These are phyloP conservation scores for Morone saxatilis DNA, from an alignment of 2,113 vertebrate species.

Conservation along the genomic window DNA sequence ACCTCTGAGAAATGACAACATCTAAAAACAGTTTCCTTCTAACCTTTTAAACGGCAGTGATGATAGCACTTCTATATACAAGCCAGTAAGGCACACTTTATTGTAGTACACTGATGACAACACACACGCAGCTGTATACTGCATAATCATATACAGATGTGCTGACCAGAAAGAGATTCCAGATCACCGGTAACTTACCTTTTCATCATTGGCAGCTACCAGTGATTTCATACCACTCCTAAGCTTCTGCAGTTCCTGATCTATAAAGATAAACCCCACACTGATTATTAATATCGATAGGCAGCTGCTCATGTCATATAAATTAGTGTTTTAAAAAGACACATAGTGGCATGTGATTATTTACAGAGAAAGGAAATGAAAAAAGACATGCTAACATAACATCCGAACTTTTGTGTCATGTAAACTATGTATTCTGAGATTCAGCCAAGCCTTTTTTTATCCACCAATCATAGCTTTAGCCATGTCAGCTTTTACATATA, in stretches of 20 bases:
- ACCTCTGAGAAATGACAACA: slow-evolving; percentile 47
- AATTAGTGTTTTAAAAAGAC: slow-evolving; percentile 10
- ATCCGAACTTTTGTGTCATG: not conserved
- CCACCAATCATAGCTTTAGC: slow-evolving; percentile 25
- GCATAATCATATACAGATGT: slow-evolving; percentile 41
- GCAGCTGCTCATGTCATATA: slow-evolving; percentile 14
- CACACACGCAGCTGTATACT: slow-evolving; percentile 1
- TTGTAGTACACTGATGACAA: slow-evolving; percentile 29
- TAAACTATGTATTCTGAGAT: slow-evolving; percentile 35
- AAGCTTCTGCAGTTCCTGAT: slow-evolving; percentile 93
- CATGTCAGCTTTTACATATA: slow-evolving; percentile 29
- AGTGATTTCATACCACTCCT: slow-evolving; percentile 93
- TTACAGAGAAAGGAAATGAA: slow-evolving; percentile 7
- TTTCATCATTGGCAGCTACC: slow-evolving; percentile 92
- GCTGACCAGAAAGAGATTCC: slow-evolving; percentile 20
- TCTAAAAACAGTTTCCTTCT: slow-evolving; percentile 53
- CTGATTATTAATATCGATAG: slow-evolving; percentile 30
- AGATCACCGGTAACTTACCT: slow-evolving; percentile 83
- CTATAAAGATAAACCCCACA: slow-evolving; percentile 80
- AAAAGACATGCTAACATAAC: slow-evolving; percentile 10
- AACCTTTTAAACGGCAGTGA: slow-evolving; percentile 35
- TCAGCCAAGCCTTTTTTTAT: slow-evolving; percentile 29
- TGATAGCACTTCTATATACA: slow-evolving; percentile 28
- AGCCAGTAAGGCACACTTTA: slow-evolving; percentile 1
- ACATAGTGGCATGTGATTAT: not conserved